Evolutionary conservation across 2,797 vertebrate genomes (phyloP), one percentile per base, ranked within the genome.

Genomic region (Argyrosomus regius): DNA sequence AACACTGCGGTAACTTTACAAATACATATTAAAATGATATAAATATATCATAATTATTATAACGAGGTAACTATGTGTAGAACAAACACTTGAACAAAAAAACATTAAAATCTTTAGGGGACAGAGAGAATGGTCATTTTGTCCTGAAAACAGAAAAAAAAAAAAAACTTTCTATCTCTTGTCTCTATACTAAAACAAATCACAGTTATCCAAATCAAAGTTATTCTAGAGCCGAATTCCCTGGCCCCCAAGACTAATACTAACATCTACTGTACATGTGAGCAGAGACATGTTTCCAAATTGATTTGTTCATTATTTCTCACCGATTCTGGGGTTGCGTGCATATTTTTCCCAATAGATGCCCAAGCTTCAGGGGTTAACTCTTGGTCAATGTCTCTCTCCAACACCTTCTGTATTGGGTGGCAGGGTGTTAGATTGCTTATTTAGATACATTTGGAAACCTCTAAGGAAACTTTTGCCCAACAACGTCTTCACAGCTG

Each of bases 261-360:
- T 93, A 94, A 87, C 80, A 93, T 88, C 91, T 93, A 93, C 88
- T 84, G 88, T 89, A 92, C 89, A 94, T 72, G 86, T 91, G 91
- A 94, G 91, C 89, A 94, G 93, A 94, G 93, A 94, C 92, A 93
- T 93, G 91, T 92, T 94, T 92, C 93, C 92, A 92, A 92, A 94
- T 94, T 91, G 89, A 93, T 91, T 93, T 90, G 87, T 93, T 94
- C 75, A 90, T 95, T 94, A 92, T 93, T 95, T 95, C 95, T 96
- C 94, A 96, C 95, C 95, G 93, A 96, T 95, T 94, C 93, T 91
- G 95, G 92, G 95, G 94, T 89, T 93, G 94, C 92, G 93, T 93
- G 94, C 93, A 94, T 95, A 94, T 95, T 95, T 95, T 95, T 95
- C 89, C 94, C 93, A 95, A 95, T 95, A 95, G 95, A 94, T 90